Base-by-base conservation (phyloP, 2,888 invertebrate species). In the Adineta ricciae region DNA sequence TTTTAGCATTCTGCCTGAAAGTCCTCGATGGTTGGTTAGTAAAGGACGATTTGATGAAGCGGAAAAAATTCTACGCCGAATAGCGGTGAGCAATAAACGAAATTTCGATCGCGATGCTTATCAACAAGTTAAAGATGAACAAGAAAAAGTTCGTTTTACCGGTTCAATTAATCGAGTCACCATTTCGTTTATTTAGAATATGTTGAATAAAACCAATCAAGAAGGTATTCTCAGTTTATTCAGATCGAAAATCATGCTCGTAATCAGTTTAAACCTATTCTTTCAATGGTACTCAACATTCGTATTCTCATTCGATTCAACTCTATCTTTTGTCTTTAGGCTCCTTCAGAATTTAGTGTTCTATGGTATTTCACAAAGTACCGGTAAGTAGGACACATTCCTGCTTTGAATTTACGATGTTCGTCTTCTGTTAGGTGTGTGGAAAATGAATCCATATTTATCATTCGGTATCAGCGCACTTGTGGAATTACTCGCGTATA, bases 401-500 rank as follows among this genome's bases (percentile, higher is more conserved):
- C 11, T 49, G 32, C 24, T 32, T 36, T 16, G 27, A 16, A 16
- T 5, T 83, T 1, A 5, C 27, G 19, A 32, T 83, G n/a, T 50
- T 56, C 64, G 4, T 36, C 24, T n/a, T 84, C 41, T 14, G 24
- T 41, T n/a, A 64, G 50, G 19, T 83, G 27, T 41, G 2, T 54
- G 82, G 56, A 50, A 50, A 3, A 21, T 73, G 21, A 93, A 94
- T 89, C 93, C 93, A 85, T 93, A 93, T 87, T 88, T 94, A n/a
- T 94, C 94, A 90, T 94, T 94, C 89, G 91, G 93, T 8, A 92
- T 94, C 87, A 93, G 93, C 14, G 94, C 94, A 5, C 92, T 93
- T n/a, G 93, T 94, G 1, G 94, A 94, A 91, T 92, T 94, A 86
- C 94, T 94, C 0, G 94, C 93, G 0, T 94, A 94, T 88, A 91